Conservation (phyloP, 2,797 vertebrate genomes). For the Galagoides demidoff region DNA sequence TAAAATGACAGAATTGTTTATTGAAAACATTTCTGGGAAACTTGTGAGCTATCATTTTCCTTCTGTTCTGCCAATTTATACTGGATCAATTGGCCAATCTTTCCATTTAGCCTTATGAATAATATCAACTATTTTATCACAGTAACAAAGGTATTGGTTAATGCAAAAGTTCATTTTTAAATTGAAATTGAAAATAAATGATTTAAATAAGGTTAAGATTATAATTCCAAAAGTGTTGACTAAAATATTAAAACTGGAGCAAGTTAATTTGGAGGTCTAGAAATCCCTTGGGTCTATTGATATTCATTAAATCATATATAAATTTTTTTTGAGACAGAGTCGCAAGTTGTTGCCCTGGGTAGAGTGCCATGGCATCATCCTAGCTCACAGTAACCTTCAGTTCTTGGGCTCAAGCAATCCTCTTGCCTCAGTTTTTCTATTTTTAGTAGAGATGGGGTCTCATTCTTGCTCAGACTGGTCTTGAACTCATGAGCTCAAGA, state of each 20-base stretch:
- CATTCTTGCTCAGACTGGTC: no score
- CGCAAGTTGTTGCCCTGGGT: no score
- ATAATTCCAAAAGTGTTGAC: constrained; percentile 30
- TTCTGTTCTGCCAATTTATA: constrained; percentile 17
- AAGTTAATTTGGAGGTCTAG: not conserved
- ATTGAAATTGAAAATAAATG: constrained; percentile 58
- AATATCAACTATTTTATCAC: not conserved
- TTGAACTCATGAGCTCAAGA: no score
- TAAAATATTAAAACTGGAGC: not conserved
- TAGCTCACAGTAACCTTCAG: no score
- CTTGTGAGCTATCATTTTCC: not conserved
- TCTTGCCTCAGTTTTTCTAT: no score
- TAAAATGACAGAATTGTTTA: constrained; percentile 33
- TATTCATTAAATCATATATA: not conserved
- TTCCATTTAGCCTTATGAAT: constrained; percentile 49
- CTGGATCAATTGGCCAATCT: constrained; percentile 20
- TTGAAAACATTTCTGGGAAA: constrained; percentile 35
- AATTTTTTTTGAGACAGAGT: no score
- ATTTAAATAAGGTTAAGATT: not conserved
- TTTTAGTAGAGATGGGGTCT: no score
- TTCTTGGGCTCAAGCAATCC: no score
- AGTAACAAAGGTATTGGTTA: constrained; percentile 1
- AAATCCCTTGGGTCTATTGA: not conserved
- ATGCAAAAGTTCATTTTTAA: constrained; percentile 58
- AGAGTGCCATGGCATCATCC: no score